Base-by-base conservation (phyloP, 53 echinoderm and acorn worm species). In the Actinopyga echinites region DNA sequence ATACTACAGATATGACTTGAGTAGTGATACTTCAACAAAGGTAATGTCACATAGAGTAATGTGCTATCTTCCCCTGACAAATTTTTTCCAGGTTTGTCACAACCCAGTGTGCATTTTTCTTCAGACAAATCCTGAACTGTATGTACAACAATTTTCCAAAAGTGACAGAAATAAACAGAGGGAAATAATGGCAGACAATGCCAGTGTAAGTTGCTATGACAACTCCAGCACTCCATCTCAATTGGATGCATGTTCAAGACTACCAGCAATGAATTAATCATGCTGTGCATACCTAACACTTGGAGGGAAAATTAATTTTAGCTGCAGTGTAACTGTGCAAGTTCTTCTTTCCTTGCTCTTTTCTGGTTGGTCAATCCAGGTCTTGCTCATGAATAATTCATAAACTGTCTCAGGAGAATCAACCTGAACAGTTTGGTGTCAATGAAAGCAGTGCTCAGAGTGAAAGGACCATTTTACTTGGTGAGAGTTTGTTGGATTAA, bases 211-310 rank as follows among this genome's bases (percentile, higher is more conserved):
- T 71, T 71, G 15, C 42, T 42, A 71, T 44, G 71, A 22, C 44
- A 71, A 71, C 71, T 28, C 21, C 71, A 24, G 44, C 42, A 22
- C 71, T 71, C 42, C 40, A 71, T 71, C 71, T 71, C 71, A 71
- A 71, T 71, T 42, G 42, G 71, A 71, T 42, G 40, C 44, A 44
- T 49, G 49, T 49, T 13, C 49, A 37, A 71, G 10, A 71, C 71
- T 71, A 71, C 71, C 71, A 22, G 44, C 71, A 22, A 71, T 71
- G 71, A 71, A 71, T 71, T 71, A 71, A 71, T 71, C 71, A 71
- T 71, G 45, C 44, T 42, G 71, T 71, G 71, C 71, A 71, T 71
- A 71, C 42, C 71, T 71, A 19, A 40, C 15, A 71, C 42, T 69
- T 71, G 71, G n/a, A 71, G 71, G 71, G 42, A 36, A 71, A 71